phyloP scores from a whole-genome alignment of 2,113 vertebrate genomes.

The Antechinus flavipes region DNA sequence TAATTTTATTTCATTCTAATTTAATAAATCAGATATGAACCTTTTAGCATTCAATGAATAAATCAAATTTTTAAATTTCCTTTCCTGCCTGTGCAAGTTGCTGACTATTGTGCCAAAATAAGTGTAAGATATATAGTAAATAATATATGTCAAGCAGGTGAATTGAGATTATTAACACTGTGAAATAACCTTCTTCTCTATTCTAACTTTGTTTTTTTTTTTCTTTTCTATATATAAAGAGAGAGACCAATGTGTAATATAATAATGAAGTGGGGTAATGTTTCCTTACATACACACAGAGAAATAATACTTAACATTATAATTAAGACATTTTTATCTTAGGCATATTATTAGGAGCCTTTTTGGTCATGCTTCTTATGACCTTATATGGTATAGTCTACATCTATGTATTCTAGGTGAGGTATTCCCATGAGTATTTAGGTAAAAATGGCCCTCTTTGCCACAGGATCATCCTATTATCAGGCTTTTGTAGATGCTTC shows the following conservation, averaged over 20 bases:
- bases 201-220: slow-evolving; percentile 38
- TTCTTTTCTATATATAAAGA: slow-evolving; percentile 22
- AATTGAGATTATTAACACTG: slow-evolving; percentile 54
- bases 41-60: slow-evolving; percentile 78
- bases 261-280: not conserved
- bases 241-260: not conserved
- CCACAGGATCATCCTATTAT: not conserved
- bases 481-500: not conserved
- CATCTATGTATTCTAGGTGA: not conserved
- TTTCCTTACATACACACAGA: not conserved
- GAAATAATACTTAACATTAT: not conserved
- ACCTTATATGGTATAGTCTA: not conserved
- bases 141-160: slow-evolving; percentile 70
- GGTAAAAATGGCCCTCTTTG: not conserved
- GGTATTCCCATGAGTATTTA: not conserved
- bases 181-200: slow-evolving; percentile 52
- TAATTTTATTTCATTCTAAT: slow-evolving; percentile 62
- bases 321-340: not conserved
- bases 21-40: slow-evolving; percentile 77
- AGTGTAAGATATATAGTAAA: slow-evolving; percentile 75
- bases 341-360: not conserved
- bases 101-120: slow-evolving; percentile 72
- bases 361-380: not conserved
- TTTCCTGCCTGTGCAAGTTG: slow-evolving; percentile 72
- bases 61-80: slow-evolving; percentile 73